These are phyloP conservation scores for Cydia amplana DNA, from an alignment of 1,140 invertebrate genomes.

Conservation along the genomic window DNA sequence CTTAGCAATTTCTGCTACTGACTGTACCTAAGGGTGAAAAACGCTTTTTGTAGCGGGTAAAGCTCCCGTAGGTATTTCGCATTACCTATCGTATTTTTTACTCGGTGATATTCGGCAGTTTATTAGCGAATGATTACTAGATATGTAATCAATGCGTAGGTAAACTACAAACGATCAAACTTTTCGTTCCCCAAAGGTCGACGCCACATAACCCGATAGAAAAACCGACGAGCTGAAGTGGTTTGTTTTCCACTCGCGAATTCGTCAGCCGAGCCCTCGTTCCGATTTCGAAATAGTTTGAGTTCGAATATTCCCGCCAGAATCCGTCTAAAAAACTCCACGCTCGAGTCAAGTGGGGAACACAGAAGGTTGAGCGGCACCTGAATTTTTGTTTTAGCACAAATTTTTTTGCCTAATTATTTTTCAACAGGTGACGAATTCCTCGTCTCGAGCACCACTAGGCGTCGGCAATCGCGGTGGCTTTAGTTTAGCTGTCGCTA, in stretches of 20 bases:
- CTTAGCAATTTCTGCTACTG: no score
- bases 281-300: conserved; percentile 50
- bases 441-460: conserved; percentile 70
- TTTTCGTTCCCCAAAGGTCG: conserved; percentile 4
- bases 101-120: background rate
- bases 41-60: no score
- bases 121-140: background rate
- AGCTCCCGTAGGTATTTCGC: no score
- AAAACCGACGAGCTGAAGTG: conserved; percentile 9
- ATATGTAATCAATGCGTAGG: background rate
- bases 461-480: conserved; percentile 62
- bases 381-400: conserved; percentile 74
- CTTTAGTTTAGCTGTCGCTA: conserved; percentile 67
- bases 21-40: no score
- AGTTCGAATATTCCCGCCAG: conserved; percentile 58
- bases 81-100: no score
- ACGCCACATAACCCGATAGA: conserved; percentile 14
- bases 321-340: conserved; percentile 60
- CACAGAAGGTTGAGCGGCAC: conserved; percentile 68
- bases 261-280: conserved; percentile 51
- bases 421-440: conserved; percentile 78
- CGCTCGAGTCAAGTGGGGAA: conserved; percentile 63
- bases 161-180: background rate
- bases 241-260: conserved; percentile 50
- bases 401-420: conserved; percentile 78